These are phyloP conservation scores for Eupithecia dodoneata DNA, from an alignment of 2,888 invertebrate genomes.

Conservation along the genomic window DNA sequence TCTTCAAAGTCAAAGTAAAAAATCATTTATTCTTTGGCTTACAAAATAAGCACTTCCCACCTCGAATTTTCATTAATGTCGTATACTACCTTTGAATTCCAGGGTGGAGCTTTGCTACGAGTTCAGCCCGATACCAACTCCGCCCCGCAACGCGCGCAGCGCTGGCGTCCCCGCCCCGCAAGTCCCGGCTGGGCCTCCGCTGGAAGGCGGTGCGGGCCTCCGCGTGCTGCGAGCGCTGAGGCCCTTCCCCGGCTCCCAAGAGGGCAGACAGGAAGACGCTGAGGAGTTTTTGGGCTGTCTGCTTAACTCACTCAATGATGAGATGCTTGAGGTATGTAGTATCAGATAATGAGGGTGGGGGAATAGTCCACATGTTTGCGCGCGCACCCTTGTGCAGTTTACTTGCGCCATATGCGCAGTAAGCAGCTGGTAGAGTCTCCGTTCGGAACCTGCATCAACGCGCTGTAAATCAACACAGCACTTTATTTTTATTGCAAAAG, in stretches of 20 bases:
- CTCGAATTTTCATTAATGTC: background rate
- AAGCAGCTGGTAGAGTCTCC: no score
- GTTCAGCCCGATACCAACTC: conserved; percentile 87
- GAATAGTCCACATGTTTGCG: background rate
- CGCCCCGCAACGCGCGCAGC: conserved; percentile 75
- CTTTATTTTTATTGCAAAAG: background rate
- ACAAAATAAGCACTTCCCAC: no score
- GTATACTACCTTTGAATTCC: conserved; percentile 20
- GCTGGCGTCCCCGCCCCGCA: conserved; percentile 54
- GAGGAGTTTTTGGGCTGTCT: conserved; percentile 98
- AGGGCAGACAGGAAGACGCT: conserved; percentile 98
- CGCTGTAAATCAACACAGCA: no score
- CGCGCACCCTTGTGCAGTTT: background rate
- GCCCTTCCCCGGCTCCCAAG: conserved; percentile 86
- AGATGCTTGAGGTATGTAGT: conserved; percentile 93
- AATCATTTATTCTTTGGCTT: no score
- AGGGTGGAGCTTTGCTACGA: conserved; percentile 92
- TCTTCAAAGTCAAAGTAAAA: no score
- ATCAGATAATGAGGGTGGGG: background rate
- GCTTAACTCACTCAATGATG: conserved; percentile 97
- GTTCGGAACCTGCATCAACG: no score
- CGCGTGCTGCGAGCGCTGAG: conserved; percentile 92
- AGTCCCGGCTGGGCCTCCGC: conserved; percentile 89
- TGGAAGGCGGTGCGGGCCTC: conserved; percentile 95
- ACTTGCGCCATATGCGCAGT: no score